Evolutionary conservation across 1,140 invertebrate genomes (phyloP), one percentile per base, ranked within the genome.

Genomic region (Drosophila funebris): DNA sequence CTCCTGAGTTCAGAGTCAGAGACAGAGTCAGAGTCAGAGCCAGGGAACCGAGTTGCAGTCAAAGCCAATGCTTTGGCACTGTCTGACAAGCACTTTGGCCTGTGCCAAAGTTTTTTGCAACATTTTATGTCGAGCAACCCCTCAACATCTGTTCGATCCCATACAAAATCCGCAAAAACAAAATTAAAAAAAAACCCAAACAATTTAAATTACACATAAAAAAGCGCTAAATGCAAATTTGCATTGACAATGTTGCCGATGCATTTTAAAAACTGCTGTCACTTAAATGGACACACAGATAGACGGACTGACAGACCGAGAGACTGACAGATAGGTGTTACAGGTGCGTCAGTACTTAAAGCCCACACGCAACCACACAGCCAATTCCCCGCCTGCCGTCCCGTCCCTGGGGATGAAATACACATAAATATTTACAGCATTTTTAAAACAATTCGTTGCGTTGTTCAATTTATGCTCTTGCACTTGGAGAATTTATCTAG

Each of bases 371-470:
- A 43, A 43, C 29, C 31, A 37, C 27, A 33, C 41, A 46, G n/a
- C 8, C 24, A 20, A 16, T 11, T 9, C 11, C 2, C 9, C 29
- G 29, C 7, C 27, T 29, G 5, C 31, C 6, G 8, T 33, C 31
- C 2, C 8, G 2, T 33, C 31, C 11, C 18, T 13, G 27, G 44
- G 37, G 13, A 24, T 29, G 39, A 3, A 41, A 63, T 4, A 24
- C 53, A 53, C 70, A 85, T 87, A 85, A 87, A 85, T 85, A 85
- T 85, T 87, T 87, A 85, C 82, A 72, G 82, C 66, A 71, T 78
- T 85, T 81, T 87, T 85, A 78, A 74, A 81, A 87, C 69, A 75
- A 87, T 81, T 81, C 74, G 73, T 72, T 70, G 37, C 27, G 9
- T 7, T 61, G 60, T 33, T 46, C 62, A 64, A 68, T 48, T 67